phyloP scores from a whole-genome alignment of 2,113 vertebrate species.

The Bothrops jararaca region DNA sequence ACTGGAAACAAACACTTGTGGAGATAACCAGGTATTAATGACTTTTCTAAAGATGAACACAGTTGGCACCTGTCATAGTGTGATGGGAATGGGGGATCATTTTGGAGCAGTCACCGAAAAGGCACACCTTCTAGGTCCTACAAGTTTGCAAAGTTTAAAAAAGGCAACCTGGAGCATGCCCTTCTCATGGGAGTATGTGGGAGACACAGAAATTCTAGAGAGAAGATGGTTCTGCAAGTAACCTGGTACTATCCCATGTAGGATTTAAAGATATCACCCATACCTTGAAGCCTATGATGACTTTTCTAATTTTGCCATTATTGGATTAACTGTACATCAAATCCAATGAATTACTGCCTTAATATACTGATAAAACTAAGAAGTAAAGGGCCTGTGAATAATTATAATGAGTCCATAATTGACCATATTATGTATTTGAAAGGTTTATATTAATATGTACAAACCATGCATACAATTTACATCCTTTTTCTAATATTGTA shows the following conservation, averaged over 20 bases:
- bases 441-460: background rate
- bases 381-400: background rate
- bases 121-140: background rate
- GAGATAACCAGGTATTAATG: background rate
- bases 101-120: background rate
- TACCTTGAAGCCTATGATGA: background rate
- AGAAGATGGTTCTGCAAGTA: background rate
- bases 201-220: background rate
- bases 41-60: background rate
- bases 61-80: background rate
- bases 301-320: background rate
- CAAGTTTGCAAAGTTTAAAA: background rate
- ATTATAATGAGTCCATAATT: background rate
- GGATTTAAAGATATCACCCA: background rate
- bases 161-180: background rate
- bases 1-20: background rate
- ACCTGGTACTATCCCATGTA: background rate
- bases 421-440: background rate
- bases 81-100: background rate
- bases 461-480: background rate
- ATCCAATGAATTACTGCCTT: background rate
- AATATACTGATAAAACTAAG: background rate
- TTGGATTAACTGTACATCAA: background rate
- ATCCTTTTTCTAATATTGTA: conserved; percentile 8
- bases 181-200: background rate